Evolutionary conservation across 1,140 invertebrate species (phyloP).

Genomic region (Drosophila sproati): DNA sequence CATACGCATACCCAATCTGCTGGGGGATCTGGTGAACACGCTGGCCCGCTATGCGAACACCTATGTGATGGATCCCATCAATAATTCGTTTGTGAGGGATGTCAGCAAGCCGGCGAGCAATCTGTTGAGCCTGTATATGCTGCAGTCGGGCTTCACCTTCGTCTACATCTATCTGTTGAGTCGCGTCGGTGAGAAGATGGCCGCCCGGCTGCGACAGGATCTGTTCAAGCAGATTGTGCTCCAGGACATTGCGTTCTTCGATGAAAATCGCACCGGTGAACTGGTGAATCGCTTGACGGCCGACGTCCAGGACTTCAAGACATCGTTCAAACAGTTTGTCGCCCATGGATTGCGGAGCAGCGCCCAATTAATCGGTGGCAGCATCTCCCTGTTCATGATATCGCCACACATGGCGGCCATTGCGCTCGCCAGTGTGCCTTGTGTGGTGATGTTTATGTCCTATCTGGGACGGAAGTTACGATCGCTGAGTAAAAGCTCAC

Average conservation of each 20-base stretch:
- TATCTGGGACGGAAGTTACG: conserved; percentile 71
- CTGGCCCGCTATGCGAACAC: conserved; percentile 86
- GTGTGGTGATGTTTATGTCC: conserved; percentile 89
- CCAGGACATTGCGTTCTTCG: conserved; percentile 97
- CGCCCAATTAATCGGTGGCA: conserved; percentile 89
- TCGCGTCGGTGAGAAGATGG: conserved; percentile 94
- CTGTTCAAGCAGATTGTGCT: conserved; percentile 93
- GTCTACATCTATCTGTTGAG: conserved; percentile 94
- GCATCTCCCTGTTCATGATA: conserved; percentile 86
- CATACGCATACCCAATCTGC: conserved; percentile 91
- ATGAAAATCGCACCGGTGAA: conserved; percentile 95
- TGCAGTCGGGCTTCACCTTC: conserved; percentile 94
- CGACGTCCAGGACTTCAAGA: conserved; percentile 99
- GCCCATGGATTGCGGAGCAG: conserved; percentile 94
- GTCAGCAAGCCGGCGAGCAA: conserved; percentile 88
- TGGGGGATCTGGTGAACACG: conserved; percentile 92
- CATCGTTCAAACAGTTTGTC: conserved; percentile 95
- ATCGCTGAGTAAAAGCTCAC: conserved; percentile 72
- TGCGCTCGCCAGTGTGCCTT: conserved; percentile 93
- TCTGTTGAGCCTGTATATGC: conserved; percentile 88
- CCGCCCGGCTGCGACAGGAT: conserved; percentile 91
- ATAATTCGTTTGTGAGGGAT: conserved; percentile 86
- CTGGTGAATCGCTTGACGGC: conserved; percentile 94
- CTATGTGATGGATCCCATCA: conserved; percentile 74
- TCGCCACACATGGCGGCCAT: conserved; percentile 94